phyloP scores from a whole-genome alignment of 2,888 invertebrate species.

The Lutraria lutraria region DNA sequence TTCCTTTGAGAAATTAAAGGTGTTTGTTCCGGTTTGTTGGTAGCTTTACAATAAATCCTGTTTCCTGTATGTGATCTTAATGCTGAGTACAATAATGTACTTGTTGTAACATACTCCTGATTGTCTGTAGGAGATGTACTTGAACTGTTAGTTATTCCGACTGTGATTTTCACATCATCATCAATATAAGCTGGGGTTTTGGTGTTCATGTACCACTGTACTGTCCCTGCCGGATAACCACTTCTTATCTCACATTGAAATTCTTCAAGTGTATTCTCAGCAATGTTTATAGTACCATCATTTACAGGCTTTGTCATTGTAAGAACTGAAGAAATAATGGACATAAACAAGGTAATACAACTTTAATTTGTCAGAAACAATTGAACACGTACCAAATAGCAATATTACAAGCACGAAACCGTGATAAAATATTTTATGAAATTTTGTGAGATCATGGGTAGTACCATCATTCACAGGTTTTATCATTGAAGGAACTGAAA shows the following conservation, averaged over 20 bases:
- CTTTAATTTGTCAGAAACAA: too few relatives aligned
- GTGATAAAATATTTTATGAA: too few relatives aligned
- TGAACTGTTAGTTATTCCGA: background rate
- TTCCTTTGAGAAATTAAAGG: constrained; percentile 6
- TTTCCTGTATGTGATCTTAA: background rate
- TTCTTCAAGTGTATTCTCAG: background rate
- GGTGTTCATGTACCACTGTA: background rate
- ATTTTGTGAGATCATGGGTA: too few relatives aligned
- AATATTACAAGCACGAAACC: too few relatives aligned
- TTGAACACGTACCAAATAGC: too few relatives aligned
- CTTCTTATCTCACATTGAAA: background rate
- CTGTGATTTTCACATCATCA: constrained; percentile 16
- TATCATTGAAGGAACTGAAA: too few relatives aligned
- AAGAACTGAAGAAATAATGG: background rate
- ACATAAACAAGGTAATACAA: too few relatives aligned
- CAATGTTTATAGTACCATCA: background rate
- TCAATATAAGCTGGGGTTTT: background rate
- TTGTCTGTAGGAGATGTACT: background rate
- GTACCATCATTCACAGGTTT: too few relatives aligned
- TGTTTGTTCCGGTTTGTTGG: constrained; percentile 19
- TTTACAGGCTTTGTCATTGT: background rate
- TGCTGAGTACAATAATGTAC: constrained; percentile 18
- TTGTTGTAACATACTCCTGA: background rate
- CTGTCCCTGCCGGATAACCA: background rate
- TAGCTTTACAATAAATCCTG: constrained; percentile 20